Percentiles rank a stretch among this genome's conserved stretches.
Conservation (phyloP, 2,797 vertebrate genomes). For the Lemur catta region DNA sequence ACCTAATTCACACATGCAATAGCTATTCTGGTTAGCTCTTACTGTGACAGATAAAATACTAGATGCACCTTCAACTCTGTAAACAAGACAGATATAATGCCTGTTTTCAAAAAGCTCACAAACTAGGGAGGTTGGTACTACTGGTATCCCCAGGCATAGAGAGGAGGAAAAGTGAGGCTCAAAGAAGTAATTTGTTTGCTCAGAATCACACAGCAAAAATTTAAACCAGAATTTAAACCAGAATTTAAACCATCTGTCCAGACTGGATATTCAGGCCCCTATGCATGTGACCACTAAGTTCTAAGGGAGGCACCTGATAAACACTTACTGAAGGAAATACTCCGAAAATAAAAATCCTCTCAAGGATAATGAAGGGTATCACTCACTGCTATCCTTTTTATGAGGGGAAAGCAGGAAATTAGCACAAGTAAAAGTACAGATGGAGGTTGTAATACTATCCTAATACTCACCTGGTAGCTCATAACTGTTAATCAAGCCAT, state of each 20-base stretch:
- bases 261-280: not conserved
- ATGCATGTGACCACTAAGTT: not conserved
- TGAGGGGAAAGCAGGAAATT: not conserved
- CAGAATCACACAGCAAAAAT: constrained; percentile 3
- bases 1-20: not conserved
- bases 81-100: not conserved
- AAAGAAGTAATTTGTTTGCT: not conserved
- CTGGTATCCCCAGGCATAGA: not conserved
- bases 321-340: not conserved
- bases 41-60: constrained; percentile 13
- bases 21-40: not conserved
- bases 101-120: not conserved
- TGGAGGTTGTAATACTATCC: not conserved
- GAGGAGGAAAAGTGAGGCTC: not conserved
- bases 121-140: not conserved
- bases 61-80: not conserved
- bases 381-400: not conserved
- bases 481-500: not conserved
- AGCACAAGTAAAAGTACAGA: not conserved
- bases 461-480: not conserved
- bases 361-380: not conserved
- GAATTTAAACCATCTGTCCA: not conserved
- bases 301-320: not conserved
- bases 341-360: not conserved
- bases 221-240: constrained; percentile 26